These are phyloP conservation scores for Zoanthus solanderi DNA, from an alignment of 92 coral and sea anemone genomes.

Conservation along the genomic window DNA sequence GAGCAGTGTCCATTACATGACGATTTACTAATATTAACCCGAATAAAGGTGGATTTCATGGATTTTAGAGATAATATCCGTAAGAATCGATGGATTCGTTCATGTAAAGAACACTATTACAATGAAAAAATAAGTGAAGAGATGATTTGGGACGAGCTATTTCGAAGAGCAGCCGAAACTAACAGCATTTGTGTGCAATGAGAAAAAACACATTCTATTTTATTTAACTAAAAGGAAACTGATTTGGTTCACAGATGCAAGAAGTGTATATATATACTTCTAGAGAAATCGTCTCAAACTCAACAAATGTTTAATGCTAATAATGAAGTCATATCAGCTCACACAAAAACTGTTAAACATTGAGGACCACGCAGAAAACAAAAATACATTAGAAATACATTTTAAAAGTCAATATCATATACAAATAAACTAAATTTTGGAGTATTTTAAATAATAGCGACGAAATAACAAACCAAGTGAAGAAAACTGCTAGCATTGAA, in stretches of 20 bases:
- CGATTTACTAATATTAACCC: constrained; percentile 33
- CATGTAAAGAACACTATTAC: background rate
- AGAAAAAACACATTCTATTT: background rate
- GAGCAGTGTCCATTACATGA: constrained; percentile 11
- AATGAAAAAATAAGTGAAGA: background rate
- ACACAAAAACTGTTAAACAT: background rate
- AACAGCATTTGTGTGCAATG: background rate
- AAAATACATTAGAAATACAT: background rate
- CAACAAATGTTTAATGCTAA: background rate
- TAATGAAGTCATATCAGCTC: background rate
- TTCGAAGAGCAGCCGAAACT: constrained; percentile 31
- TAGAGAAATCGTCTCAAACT: background rate
- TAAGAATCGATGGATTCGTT: background rate
- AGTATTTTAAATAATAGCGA: background rate
- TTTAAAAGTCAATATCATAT: background rate
- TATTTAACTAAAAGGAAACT: background rate
- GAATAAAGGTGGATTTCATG: constrained; percentile 16
- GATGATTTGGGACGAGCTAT: constrained; percentile 32
- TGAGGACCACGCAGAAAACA: background rate
- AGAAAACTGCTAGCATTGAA: background rate
- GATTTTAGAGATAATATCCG: constrained; percentile 19
- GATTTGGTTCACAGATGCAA: background rate
- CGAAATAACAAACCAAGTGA: background rate
- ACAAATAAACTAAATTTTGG: background rate
- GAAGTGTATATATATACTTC: background rate